phyloP scores from a whole-genome alignment of 2,113 vertebrate genomes.

The Proteles cristata region DNA sequence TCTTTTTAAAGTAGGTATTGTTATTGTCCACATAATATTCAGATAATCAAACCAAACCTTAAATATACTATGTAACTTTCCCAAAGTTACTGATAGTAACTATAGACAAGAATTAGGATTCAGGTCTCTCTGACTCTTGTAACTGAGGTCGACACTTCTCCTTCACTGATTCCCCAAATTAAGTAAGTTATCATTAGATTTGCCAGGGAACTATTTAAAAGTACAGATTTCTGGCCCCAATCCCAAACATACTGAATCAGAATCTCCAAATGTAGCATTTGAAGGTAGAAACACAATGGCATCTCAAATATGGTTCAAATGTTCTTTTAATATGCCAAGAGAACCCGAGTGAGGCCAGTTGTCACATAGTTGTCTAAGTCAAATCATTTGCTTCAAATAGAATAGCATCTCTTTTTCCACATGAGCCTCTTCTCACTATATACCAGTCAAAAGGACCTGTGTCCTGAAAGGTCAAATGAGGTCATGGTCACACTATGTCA shows the following conservation, averaged over 20 bases:
- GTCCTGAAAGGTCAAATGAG: constrained; percentile 49
- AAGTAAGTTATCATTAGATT: not conserved
- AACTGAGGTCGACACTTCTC: not conserved
- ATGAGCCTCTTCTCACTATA: constrained; percentile 16
- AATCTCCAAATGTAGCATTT: constrained; percentile 39
- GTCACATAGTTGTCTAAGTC: constrained; percentile 53
- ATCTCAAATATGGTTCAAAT: constrained; percentile 67
- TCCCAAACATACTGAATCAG: constrained; percentile 35
- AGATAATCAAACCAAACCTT: constrained; percentile 29
- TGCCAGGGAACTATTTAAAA: constrained; percentile 44
- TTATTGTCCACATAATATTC: constrained; percentile 49
- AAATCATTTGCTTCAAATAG: constrained; percentile 71
- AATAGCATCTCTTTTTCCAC: constrained; percentile 43
- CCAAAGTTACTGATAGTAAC: constrained; percentile 8
- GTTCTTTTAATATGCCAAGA: constrained; percentile 64
- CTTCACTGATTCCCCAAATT: not conserved
- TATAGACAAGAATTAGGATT: constrained; percentile 12
- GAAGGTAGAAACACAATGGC: constrained; percentile 58
- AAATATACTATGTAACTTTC: constrained; percentile 15
- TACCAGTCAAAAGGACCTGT: not conserved
- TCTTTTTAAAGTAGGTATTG: constrained; percentile 39
- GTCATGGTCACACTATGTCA: constrained; percentile 46
- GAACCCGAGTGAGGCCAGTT: constrained; percentile 51
- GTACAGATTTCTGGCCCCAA: constrained; percentile 31
- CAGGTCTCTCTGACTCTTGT: not conserved